Conservation (phyloP, 2,113 vertebrate species). For the Asarcornis scutulata region DNA sequence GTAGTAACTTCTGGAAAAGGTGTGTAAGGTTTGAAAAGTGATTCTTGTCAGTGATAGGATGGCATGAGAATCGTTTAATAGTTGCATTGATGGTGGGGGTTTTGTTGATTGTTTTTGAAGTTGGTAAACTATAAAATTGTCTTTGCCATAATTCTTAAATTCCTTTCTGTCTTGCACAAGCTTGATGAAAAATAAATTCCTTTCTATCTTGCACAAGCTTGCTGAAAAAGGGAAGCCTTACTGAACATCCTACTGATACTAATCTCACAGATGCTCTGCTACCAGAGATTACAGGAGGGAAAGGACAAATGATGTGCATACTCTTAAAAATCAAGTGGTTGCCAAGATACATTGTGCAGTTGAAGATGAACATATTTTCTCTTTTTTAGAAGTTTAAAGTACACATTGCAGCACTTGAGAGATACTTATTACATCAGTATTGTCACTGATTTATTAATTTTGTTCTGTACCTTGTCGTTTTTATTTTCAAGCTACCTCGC, state of each 20-base stretch:
- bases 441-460: background rate
- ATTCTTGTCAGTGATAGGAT: background rate
- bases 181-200: background rate
- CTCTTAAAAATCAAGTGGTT: background rate
- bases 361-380: background rate
- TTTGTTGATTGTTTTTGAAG: background rate
- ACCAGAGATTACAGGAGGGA: background rate
- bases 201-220: background rate
- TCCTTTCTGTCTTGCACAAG: background rate
- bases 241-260: background rate
- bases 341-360: background rate
- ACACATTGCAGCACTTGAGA: background rate
- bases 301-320: background rate
- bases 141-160: background rate
- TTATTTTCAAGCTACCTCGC: background rate
- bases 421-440: background rate
- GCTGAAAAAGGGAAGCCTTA: background rate
- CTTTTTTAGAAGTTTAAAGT: background rate
- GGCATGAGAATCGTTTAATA: background rate
- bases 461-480: background rate
- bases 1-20: background rate
- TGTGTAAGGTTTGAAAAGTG: background rate
- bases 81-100: background rate
- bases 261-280: background rate
- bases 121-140: background rate